Evolutionary conservation across 2,113 vertebrate species (phyloP).

Genomic region (Ameiurus melas): DNA sequence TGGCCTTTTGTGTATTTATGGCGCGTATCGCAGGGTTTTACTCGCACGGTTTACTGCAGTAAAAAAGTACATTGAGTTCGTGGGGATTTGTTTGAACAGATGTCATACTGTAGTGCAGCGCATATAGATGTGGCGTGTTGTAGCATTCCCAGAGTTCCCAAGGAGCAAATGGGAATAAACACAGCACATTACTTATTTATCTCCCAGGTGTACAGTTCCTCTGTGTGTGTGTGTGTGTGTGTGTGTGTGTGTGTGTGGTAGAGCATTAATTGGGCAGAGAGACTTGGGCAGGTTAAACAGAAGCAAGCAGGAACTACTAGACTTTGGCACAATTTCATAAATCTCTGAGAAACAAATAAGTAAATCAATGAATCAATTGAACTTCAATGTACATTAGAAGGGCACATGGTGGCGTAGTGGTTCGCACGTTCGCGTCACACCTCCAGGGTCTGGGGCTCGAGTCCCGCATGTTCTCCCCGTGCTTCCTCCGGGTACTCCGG

Average conservation of each 20-base stretch:
- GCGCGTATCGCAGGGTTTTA: neutral
- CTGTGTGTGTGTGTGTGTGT: neutral
- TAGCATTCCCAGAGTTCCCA: neutral
- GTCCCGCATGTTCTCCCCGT: too few relatives aligned
- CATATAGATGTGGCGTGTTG: neutral
- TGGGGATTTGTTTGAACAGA: constrained; percentile 18
- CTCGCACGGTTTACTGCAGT: neutral
- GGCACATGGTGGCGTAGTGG: too few relatives aligned
- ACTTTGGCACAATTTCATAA: neutral
- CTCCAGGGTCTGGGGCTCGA: too few relatives aligned
- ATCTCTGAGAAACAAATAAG: neutral
- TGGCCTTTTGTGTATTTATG: constrained; percentile 28
- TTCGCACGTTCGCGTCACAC: too few relatives aligned
- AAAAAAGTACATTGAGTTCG: neutral
- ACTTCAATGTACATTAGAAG: neutral
- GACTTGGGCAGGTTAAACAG: neutral
- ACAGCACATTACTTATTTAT: constrained; percentile 8
- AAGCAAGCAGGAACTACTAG: neutral
- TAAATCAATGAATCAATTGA: too few relatives aligned
- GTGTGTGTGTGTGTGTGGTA: neutral
- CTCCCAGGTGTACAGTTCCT: neutral
- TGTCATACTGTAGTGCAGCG: neutral
- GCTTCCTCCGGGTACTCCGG: too few relatives aligned
- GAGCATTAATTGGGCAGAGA: neutral
- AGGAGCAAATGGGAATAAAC: constrained; percentile 26